Evolutionary conservation across 1,140 invertebrate genomes (phyloP), one percentile per base, ranked within the genome.

Genomic region (Sycobia sp.): DNA sequence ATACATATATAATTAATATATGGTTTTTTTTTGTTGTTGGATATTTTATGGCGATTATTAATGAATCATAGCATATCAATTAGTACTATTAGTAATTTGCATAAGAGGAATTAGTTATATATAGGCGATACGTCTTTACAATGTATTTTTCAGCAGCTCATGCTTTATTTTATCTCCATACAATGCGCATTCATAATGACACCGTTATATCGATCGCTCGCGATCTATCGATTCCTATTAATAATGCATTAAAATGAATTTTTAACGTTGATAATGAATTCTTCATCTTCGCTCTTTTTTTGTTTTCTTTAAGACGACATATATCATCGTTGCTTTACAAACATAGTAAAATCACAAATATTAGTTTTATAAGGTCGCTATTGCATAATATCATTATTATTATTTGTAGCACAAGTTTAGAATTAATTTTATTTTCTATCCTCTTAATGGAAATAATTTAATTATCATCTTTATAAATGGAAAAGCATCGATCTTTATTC

Each of bases 101-200:
- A 67, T 60, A 65, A 39, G 67, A n/a, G n/a, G n/a, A n/a, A n/a
- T n/a, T n/a, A n/a, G 71, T 65, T 68, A 65, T 67, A 71, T 73
- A 62, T 62, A 67, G 67, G 68, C 70, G 63, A 70, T 67, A 69
- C 73, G 68, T 62, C 54, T 67, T 44, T 62, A 71, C 67, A 66
- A 71, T 70, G 34, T 67, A 62, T 71, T 53, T 65, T 75, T 69
- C 69, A 73, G 67, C 70, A 69, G 62, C 70, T 74, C 68, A 73
- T 73, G 71, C 69, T 76, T 76, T 76, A 76, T 76, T 76, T 73
- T 71, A 65, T 71, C 66, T 70, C 75, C 70, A 66, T 76, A 76
- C 75, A 76, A 73, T 73, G 66, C 65, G 59, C 65, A 62, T 63
- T 57, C 63, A 66, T 56, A 68, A 70, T 67, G 64, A 23, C 43